Evolutionary conservation across 2,113 vertebrate species (phyloP).

Genomic region (Thunnus thynnus): DNA sequence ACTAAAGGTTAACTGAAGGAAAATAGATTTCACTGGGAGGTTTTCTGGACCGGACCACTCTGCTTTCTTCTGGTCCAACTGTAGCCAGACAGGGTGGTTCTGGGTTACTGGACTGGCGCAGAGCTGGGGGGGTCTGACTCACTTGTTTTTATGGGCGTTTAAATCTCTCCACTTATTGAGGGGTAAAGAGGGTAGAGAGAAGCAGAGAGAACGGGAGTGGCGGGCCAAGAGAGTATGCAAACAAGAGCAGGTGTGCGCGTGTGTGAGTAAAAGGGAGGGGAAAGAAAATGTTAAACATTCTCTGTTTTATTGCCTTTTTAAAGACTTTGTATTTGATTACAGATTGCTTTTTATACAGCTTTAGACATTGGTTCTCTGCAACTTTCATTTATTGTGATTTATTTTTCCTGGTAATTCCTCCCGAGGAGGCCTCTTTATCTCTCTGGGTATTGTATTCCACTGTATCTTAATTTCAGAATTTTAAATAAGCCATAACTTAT

Average conservation of each 20-base stretch:
- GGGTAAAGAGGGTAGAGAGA: slow-evolving; percentile 35
- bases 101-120: slow-evolving; percentile 51
- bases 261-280: neutral
- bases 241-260: slow-evolving; percentile 33
- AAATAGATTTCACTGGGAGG: slow-evolving; percentile 59
- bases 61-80: slow-evolving; percentile 46
- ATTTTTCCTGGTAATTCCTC: slow-evolving; percentile 11
- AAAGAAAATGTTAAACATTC: slow-evolving; percentile 16
- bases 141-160: slow-evolving; percentile 64
- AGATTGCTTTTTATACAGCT: slow-evolving; percentile 4
- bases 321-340: slow-evolving; percentile 12
- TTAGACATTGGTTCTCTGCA: neutral
- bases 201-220: slow-evolving; percentile 8
- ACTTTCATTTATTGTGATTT: slow-evolving; percentile 23
- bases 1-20: slow-evolving; percentile 60
- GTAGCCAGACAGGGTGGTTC: slow-evolving; percentile 54
- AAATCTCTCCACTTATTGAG: slow-evolving; percentile 44
- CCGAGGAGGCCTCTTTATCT: slow-evolving; percentile 1
- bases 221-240: slow-evolving; percentile 17
- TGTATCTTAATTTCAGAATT: slow-evolving; percentile 16
- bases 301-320: slow-evolving; percentile 25
- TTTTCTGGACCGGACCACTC: slow-evolving; percentile 48
- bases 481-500: slow-evolving; percentile 13
- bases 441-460: slow-evolving; percentile 18
- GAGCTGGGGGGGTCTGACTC: slow-evolving; percentile 63